Percentiles rank a stretch among this genome's conserved stretches.
These are phyloP conservation scores for Idris sp. DNA, from an alignment of 1,140 invertebrate genomes.

Conservation along the genomic window DNA sequence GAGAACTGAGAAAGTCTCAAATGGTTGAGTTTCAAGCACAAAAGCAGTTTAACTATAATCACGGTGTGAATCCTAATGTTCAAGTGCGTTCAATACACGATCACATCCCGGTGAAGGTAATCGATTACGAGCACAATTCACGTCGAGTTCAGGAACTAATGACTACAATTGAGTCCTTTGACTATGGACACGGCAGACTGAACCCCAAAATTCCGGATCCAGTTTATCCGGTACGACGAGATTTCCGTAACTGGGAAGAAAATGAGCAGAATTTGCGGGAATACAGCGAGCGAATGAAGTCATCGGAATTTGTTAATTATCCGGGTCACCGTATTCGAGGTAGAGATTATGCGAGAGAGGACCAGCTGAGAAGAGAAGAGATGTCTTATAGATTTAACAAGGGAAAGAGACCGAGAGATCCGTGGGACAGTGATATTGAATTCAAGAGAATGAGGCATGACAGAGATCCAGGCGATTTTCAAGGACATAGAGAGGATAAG, in stretches of 20 bases:
- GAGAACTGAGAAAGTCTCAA: constrained; percentile 11
- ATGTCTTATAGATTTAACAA: constrained; percentile 25
- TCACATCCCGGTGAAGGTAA: constrained; percentile 79
- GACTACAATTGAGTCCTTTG: constrained; percentile 68
- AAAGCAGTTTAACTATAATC: constrained; percentile 77
- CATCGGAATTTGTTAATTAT: constrained; percentile 32
- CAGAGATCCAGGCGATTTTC: constrained; percentile 9
- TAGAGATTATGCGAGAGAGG: constrained; percentile 12
- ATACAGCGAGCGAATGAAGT: constrained; percentile 68
- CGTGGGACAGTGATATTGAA: constrained; percentile 51
- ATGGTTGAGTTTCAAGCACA: constrained; percentile 68
- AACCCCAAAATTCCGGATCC: constrained; percentile 70
- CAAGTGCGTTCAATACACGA: constrained; percentile 47
- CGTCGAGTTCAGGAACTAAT: constrained; percentile 58
- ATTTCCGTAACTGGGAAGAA: constrained; percentile 75
- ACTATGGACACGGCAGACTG: constrained; percentile 73
- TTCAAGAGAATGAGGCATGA: constrained; percentile 54
- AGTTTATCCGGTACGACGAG: constrained; percentile 59
- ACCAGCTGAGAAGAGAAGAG: constrained; percentile 16
- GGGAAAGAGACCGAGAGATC: constrained; percentile 28
- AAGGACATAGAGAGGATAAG: constrained; percentile 21
- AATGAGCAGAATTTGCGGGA: constrained; percentile 73
- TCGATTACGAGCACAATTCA: constrained; percentile 83
- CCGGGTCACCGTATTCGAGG: constrained; percentile 8
- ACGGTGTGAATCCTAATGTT: constrained; percentile 63